Evolutionary conservation across 2,888 invertebrate species (phyloP).

Genomic region (Orthosia incerta): DNA sequence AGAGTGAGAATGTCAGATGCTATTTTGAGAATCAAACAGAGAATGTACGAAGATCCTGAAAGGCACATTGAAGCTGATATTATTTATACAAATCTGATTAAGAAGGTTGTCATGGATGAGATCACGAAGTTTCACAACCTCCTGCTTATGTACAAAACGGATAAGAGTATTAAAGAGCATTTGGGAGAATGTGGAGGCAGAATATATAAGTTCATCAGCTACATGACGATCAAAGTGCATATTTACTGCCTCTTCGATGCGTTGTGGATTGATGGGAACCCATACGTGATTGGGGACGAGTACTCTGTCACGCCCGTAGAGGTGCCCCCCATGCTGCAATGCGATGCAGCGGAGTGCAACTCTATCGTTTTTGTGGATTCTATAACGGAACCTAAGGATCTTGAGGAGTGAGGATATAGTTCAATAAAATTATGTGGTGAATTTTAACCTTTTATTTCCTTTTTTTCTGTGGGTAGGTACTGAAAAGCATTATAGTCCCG

Average conservation of each 20-base stretch:
- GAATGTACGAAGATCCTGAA: conserved; percentile 88
- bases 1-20: conserved; percentile 88
- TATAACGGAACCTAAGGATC: conserved; percentile 86
- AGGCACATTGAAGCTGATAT: conserved; percentile 87
- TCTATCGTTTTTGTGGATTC: conserved; percentile 87
- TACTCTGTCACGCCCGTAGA: conserved; percentile 88
- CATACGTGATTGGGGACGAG: conserved; percentile 88
- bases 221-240: conserved; percentile 88
- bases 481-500: no score
- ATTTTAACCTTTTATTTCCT: conserved; percentile 20
- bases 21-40: conserved; percentile 85
- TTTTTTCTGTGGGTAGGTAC: conserved; percentile 13
- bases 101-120: conserved; percentile 87
- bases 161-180: conserved; percentile 87
- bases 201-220: conserved; percentile 88
- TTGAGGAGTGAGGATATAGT: conserved; percentile 76
- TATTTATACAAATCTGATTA: conserved; percentile 87
- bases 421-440: conserved; percentile 52
- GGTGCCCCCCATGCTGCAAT: conserved; percentile 86
- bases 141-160: conserved; percentile 86
- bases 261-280: conserved; percentile 88
- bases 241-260: conserved; percentile 88
- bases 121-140: conserved; percentile 88
- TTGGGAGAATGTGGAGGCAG: conserved; percentile 87
- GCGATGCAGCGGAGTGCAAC: conserved; percentile 87